These are phyloP conservation scores for Hetaerina titia DNA, from an alignment of 2,888 invertebrate genomes.

Conservation along the genomic window DNA sequence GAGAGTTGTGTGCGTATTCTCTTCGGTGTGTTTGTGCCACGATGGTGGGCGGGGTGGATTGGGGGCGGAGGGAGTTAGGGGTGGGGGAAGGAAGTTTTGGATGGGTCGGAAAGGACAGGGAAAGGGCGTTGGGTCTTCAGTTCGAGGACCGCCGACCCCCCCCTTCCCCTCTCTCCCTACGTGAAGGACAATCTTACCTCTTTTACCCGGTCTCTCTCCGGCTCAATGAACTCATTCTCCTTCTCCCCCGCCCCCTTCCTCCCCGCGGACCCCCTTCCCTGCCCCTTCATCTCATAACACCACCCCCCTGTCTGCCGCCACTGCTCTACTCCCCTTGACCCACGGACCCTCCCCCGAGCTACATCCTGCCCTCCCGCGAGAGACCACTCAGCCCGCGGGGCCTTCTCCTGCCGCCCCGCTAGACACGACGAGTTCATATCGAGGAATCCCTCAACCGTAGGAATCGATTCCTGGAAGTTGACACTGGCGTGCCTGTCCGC, in stretches of 20 bases:
- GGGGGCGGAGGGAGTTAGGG: neutral
- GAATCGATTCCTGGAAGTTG: neutral
- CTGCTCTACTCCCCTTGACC: neutral
- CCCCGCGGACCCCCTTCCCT: slow-evolving; percentile 68
- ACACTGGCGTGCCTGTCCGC: neutral
- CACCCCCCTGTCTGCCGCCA: neutral
- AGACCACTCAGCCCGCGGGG: neutral
- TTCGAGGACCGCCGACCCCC: neutral
- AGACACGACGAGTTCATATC: neutral
- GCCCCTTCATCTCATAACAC: slow-evolving; percentile 52
- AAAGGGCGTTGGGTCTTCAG: slow-evolving; percentile 15
- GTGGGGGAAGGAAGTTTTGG: neutral
- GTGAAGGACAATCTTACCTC: neutral
- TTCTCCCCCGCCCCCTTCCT: slow-evolving; percentile 69
- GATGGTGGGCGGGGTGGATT: too few relatives aligned
- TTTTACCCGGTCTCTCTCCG: neutral
- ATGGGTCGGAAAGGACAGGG: neutral
- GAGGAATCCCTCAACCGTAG: neutral
- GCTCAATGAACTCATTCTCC: slow-evolving; percentile 73
- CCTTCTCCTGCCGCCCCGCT: neutral
- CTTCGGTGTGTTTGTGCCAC: neutral
- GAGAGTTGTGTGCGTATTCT: neutral
- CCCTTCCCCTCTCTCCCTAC: neutral
- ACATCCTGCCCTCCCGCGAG: neutral
- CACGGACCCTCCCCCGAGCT: neutral